A percentile compares a stretch with the other conserved stretches of the same genome.
Evolutionary conservation across 2,888 invertebrate genomes (phyloP).

Genomic region (Zele albiditarsus): DNA sequence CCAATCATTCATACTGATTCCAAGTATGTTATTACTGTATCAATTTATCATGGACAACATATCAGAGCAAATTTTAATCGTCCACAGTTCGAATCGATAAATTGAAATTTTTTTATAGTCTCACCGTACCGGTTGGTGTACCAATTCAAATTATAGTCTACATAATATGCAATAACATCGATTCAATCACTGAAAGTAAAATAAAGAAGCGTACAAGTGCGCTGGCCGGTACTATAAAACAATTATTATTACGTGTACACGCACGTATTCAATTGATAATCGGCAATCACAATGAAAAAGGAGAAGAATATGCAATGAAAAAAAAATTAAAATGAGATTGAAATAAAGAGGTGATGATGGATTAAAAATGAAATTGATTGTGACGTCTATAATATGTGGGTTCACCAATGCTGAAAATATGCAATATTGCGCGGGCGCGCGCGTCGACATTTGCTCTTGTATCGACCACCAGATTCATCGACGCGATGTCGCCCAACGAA

Average conservation of each 20-base stretch:
- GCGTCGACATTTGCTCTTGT: conserved; percentile 53
- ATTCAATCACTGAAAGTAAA: background rate
- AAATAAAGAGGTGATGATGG: background rate
- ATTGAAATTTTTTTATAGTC: conserved; percentile 7
- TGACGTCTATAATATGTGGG: background rate
- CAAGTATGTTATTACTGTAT: background rate
- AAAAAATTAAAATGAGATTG: background rate
- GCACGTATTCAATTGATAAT: background rate
- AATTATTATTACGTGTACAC: background rate
- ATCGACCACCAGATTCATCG: conserved; percentile 63
- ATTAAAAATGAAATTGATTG: background rate
- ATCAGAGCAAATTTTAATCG: background rate
- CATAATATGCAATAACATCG: conserved; percentile 6
- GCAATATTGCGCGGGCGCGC: conserved; percentile 51
- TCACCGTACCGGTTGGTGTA: background rate
- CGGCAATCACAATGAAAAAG: background rate
- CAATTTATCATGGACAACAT: conserved; percentile 3
- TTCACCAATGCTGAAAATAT: background rate
- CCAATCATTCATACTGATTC: background rate
- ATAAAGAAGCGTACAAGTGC: background rate
- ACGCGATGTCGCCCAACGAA: conserved; percentile 23
- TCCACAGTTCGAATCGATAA: background rate
- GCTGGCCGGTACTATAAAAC: background rate
- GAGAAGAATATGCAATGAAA: background rate
- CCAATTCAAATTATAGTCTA: background rate